These are phyloP conservation scores for Phrynosoma blainvillii DNA, from an alignment of 2,113 vertebrate genomes.

Conservation along the genomic window DNA sequence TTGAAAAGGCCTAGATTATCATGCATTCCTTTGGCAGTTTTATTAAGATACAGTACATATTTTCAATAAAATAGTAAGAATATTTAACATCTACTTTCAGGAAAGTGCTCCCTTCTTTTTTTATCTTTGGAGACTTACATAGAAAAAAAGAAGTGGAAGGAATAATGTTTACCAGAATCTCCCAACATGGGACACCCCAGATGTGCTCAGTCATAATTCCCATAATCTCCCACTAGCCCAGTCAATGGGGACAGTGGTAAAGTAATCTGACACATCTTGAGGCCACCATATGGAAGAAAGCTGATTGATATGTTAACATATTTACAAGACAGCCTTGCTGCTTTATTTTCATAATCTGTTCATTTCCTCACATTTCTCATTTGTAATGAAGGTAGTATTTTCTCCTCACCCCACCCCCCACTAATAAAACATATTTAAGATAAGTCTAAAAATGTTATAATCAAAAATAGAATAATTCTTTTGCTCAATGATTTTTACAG, in stretches of 20 bases:
- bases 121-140: slow-evolving; percentile 53
- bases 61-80: slow-evolving; percentile 11
- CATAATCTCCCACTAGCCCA: neutral
- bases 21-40: slow-evolving; percentile 40
- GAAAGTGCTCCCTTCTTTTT: slow-evolving; percentile 32
- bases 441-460: neutral
- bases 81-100: slow-evolving; percentile 33
- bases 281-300: too few relatives aligned
- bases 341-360: neutral
- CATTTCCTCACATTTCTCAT: slow-evolving; percentile 32
- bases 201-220: neutral
- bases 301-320: neutral
- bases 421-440: neutral
- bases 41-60: slow-evolving; percentile 26
- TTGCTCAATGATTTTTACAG: neutral
- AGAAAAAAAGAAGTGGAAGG: slow-evolving; percentile 29
- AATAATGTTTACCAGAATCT: slow-evolving; percentile 33
- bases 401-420: too few relatives aligned
- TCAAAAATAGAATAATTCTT: neutral
- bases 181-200: neutral
- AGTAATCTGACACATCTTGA: neutral
- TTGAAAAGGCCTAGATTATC: slow-evolving; percentile 12
- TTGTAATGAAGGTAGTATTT: neutral
- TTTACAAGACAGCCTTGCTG: neutral
- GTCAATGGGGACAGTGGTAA: neutral